These are phyloP conservation scores for Discoglossus pictus DNA, from an alignment of 2,797 vertebrate species.

Conservation along the genomic window DNA sequence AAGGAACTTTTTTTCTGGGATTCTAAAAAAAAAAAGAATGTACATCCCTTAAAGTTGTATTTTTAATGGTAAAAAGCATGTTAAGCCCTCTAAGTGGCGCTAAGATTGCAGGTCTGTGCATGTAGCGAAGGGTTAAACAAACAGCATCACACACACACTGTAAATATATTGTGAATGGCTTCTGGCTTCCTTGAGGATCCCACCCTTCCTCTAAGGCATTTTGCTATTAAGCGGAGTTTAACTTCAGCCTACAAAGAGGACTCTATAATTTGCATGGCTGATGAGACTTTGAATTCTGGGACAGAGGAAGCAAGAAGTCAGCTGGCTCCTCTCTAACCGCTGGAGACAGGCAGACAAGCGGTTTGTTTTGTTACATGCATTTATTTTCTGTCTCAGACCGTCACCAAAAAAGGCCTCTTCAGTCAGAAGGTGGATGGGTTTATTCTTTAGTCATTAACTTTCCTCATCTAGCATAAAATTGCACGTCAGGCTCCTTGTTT, in stretches of 20 bases:
- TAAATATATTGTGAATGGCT: slow-evolving; percentile 79
- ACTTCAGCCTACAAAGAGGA: slow-evolving; percentile 69
- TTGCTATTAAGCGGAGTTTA: slow-evolving; percentile 64
- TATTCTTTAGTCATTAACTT: neutral
- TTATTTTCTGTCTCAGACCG: slow-evolving; percentile 54
- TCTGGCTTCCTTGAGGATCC: slow-evolving; percentile 67
- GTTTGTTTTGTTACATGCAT: slow-evolving; percentile 59
- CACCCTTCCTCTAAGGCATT: slow-evolving; percentile 76
- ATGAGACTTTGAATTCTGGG: slow-evolving; percentile 67
- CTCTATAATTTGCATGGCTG: slow-evolving; percentile 81
- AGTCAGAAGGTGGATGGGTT: slow-evolving; percentile 1
- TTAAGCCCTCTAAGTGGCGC: too few relatives aligned
- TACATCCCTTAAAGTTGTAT: too few relatives aligned
- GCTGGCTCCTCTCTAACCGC: slow-evolving; percentile 65
- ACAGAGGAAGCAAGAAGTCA: slow-evolving; percentile 69
- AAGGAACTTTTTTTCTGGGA: too few relatives aligned
- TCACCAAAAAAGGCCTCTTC: neutral
- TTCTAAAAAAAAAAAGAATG: too few relatives aligned
- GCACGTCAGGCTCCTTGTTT: too few relatives aligned
- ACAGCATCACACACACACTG: slow-evolving; percentile 72
- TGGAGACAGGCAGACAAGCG: slow-evolving; percentile 67
- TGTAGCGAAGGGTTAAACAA: slow-evolving; percentile 60
- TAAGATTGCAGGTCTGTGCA: too few relatives aligned
- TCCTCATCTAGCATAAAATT: neutral
- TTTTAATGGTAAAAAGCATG: too few relatives aligned